These are phyloP conservation scores for Chloroclystis v-ata DNA, from an alignment of 2,888 invertebrate species.

Conservation along the genomic window DNA sequence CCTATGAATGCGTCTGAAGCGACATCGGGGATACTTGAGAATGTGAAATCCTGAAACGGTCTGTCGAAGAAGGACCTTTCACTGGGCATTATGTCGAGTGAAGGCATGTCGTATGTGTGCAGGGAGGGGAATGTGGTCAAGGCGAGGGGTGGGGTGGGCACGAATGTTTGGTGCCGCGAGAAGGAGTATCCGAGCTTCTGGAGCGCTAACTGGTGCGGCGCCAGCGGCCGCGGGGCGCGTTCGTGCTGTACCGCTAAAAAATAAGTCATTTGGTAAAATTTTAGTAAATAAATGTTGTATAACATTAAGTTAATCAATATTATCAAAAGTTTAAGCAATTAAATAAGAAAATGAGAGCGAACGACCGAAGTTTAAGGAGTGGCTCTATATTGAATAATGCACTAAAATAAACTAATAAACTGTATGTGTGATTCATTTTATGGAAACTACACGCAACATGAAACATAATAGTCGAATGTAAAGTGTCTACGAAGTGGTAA, in stretches of 20 bases:
- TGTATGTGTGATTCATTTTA: no score
- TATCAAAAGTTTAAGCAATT: no score
- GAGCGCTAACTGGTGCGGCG: conserved; percentile 60
- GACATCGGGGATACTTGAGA: conserved; percentile 47
- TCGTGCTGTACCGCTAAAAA: conserved; percentile 92
- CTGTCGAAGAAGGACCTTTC: conserved; percentile 49
- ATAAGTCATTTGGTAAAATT: neutral
- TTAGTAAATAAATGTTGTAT: no score
- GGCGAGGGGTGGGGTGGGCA: conserved; percentile 44
- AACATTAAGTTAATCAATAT: no score
- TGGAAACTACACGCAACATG: no score
- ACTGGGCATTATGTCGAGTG: conserved; percentile 35
- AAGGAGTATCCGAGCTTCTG: conserved; percentile 70
- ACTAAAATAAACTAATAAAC: no score
- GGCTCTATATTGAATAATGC: no score
- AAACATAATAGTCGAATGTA: conserved; percentile 19
- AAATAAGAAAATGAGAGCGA: no score
- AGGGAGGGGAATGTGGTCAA: conserved; percentile 51
- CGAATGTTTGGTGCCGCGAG: conserved; percentile 45
- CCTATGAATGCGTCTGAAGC: conserved; percentile 43
- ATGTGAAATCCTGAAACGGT: conserved; percentile 50
- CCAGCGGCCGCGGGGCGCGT: conserved; percentile 83
- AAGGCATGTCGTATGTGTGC: conserved; percentile 46
- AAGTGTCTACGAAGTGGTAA: conserved; percentile 8
- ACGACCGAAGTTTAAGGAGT: no score